Evolutionary conservation across 2,113 vertebrate species (phyloP).

Genomic region (Lutjanus erythropterus): DNA sequence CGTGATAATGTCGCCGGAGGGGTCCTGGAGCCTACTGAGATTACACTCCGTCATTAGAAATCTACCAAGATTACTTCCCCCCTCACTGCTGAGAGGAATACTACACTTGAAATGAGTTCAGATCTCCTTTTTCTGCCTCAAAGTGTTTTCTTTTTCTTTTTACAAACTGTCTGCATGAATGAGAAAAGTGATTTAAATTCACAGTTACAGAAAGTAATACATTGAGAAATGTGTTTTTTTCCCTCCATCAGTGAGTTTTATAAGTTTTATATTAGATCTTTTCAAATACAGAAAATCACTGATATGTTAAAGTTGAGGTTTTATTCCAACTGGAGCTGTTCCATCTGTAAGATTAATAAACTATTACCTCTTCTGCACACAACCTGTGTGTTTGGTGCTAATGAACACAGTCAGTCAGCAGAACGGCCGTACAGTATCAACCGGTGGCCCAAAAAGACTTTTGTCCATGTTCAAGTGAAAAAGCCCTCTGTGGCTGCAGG

Average conservation of each 20-base stretch:
- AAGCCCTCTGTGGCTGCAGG: too few species aligned
- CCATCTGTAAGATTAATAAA: too few species aligned
- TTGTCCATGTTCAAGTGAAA: too few species aligned
- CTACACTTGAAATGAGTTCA: not conserved
- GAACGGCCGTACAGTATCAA: too few species aligned
- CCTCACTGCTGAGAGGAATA: conserved; percentile 19
- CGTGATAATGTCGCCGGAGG: conserved; percentile 57
- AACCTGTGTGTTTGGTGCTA: too few species aligned
- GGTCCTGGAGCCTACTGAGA: conserved; percentile 41
- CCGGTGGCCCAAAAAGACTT: too few species aligned
- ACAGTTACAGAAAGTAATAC: not conserved
- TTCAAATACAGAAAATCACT: too few species aligned
- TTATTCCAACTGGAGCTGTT: not conserved
- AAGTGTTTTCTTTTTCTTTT: too few species aligned
- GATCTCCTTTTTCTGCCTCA: not conserved
- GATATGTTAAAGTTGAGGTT: not conserved
- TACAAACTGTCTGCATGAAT: not conserved
- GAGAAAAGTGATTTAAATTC: not conserved
- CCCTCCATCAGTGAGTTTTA: not conserved
- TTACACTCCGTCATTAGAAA: conserved; percentile 35
- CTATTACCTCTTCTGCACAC: too few species aligned
- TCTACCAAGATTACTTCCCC: conserved; percentile 12
- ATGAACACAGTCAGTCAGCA: too few species aligned
- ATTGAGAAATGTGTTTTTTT: too few species aligned
- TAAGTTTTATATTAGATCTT: not conserved